Evolutionary conservation across 2,113 vertebrate genomes (phyloP).

Genomic region (Montifringilla adamsi): DNA sequence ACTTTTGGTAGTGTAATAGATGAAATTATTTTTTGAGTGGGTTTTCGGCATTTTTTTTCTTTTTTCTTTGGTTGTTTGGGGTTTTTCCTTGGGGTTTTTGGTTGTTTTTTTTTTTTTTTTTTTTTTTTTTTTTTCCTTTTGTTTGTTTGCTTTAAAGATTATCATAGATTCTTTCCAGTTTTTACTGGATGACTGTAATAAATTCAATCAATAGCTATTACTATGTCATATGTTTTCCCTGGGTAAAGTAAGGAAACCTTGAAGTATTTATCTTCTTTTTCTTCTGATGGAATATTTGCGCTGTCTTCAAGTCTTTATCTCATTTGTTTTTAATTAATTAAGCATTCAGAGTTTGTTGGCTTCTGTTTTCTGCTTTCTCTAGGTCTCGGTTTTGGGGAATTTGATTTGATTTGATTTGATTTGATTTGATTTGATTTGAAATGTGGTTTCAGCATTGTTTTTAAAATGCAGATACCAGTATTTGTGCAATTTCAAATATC

Average conservation of each 20-base stretch:
- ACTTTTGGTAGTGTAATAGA: not conserved
- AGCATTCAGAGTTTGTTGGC: not conserved
- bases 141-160: not conserved
- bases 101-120: not conserved
- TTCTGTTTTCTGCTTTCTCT: not conserved
- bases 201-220: not conserved
- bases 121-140: not conserved
- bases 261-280: not conserved
- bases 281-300: not conserved
- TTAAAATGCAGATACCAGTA: not conserved
- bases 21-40: not conserved
- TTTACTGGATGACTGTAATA: not conserved
- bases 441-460: not conserved
- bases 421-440: too few species aligned
- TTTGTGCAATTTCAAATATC: not conserved
- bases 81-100: not conserved
- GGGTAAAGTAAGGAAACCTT: not conserved
- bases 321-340: not conserved
- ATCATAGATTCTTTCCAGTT: not conserved
- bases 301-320: not conserved
- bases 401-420: not conserved
- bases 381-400: accelerated
- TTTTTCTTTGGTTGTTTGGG: not conserved
- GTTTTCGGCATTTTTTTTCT: too few species aligned
- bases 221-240: not conserved